Evolutionary conservation across 2,888 invertebrate species (phyloP), one percentile per base, ranked within the genome.

Genomic region (Lasioglossum lativentre): DNA sequence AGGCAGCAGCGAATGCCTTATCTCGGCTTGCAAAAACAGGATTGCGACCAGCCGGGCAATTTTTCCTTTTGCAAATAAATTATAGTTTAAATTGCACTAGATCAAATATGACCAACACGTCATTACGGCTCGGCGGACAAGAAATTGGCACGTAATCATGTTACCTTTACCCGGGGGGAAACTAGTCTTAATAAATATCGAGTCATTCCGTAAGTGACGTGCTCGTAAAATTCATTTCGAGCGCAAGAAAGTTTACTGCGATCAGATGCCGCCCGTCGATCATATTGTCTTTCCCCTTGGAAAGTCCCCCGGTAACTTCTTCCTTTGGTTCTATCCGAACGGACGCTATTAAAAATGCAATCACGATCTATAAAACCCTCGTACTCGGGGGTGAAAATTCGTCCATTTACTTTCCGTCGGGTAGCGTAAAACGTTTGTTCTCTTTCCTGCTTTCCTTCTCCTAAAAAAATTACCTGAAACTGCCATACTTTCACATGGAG

Each of bases 41-140:
- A 30, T 34, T 30, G 66, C 66, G 34, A 23, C 34, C 10, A 8
- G 34, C 19, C 19, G 8, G 19, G 52, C 8, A 16, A 19, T 66
- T 66, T 66, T 34, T 66, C 66, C 66, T 34, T 66, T 34, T 66
- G 19, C 66, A 34, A 66, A 66, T 34, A 34, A 66, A 66, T 34
- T 66, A 66, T 34, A 34, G 66, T 66, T 66, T 66, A 34, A 66
- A 34, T 66, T 34, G 34, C 66, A 23, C 23, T 66, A 66, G 19
- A 34, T 66, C 66, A 34, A 34, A 66, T 19, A 19, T 66, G 34
- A 66, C 66, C 66, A 34, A 30, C 34, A 66, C 34, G 66, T 66
- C 34, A 30, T 34, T 30, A 66, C 30, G 34, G 34, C 4, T 10
- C 4, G 19, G 5, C 34, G 34, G 19, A 34, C 66, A 66, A 66